Evolutionary conservation across 2,113 vertebrate genomes (phyloP), one percentile per base, ranked within the genome.

Genomic region (Pao palembangensis): DNA sequence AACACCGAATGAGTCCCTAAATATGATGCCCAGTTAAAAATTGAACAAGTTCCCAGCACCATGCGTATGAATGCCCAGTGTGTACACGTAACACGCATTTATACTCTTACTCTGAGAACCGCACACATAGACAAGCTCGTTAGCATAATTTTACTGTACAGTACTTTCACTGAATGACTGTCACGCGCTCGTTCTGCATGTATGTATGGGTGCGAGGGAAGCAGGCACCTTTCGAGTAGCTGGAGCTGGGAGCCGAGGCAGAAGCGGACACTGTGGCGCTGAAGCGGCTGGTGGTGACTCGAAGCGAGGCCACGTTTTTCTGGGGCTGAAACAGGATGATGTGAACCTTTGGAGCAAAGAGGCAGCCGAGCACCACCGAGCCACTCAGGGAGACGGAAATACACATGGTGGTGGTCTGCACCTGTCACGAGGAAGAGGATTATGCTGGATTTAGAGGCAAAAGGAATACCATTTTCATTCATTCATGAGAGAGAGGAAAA

Each of bases 311-410:
- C 83, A 99, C 95, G 0, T 98, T 98, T 86, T 98, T 98, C 91
- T 99, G 96, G 0, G 97, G 97, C 88, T 99, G 97, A 88, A 99
- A 99, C 79, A 98, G 93, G 73, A 99, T 98, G 87, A 98, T 94
- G 90, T 98, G 97, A 54, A 95, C 82, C 80, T 99, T 99, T 55
- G 97, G 97, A 0, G 96, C 93, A 18, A 97, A 97, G 81, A 97
- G 93, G 82, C 95, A 97, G 73, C 97, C 97, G 0, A 99, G 93
- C 55, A 99, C 97, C 80, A 99, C 97, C 0, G 96, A 97, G 51
- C 97, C 96, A 0, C 96, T 98, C 82, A 99, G 93, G 73, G 96
- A 98, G 75, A 99, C 96, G 0, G 97, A 99, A 87, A 99, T 93
- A 12, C 97, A 99, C 94, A 99, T 96, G 70, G 97, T 98, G 62